phyloP scores from a whole-genome alignment of 2,888 invertebrate genomes.

The Busseola fusca region DNA sequence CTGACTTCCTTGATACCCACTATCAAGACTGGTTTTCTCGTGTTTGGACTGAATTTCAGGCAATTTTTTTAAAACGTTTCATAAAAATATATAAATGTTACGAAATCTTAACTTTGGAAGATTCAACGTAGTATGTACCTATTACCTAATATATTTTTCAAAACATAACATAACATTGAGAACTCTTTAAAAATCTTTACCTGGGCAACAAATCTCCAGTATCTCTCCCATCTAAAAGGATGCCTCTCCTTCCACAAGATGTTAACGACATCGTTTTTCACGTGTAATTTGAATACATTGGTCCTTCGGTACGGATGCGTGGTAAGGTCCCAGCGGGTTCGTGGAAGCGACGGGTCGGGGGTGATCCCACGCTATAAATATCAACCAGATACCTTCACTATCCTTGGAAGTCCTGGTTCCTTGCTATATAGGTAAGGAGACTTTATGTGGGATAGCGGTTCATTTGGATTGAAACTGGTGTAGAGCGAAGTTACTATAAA shows the following conservation, averaged over 20 bases:
- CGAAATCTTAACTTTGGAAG: background rate
- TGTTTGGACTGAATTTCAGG: too few relatives aligned
- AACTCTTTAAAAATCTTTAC: background rate
- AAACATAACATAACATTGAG: background rate
- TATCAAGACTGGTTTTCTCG: too few relatives aligned
- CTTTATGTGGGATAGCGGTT: background rate
- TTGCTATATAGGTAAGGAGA: slow-evolving; percentile 6
- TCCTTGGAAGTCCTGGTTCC: slow-evolving; percentile 29
- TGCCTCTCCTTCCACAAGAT: slow-evolving; percentile 19
- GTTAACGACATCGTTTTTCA: slow-evolving; percentile 54
- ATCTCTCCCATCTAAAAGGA: slow-evolving; percentile 42
- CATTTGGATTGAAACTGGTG: background rate
- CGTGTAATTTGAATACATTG: slow-evolving; percentile 55
- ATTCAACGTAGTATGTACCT: background rate
- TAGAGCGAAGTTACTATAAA: background rate
- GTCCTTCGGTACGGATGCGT: slow-evolving; percentile 50
- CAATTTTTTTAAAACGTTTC: background rate
- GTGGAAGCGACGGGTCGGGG: slow-evolving; percentile 56
- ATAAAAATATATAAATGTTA: background rate
- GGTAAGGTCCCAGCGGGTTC: slow-evolving; percentile 63
- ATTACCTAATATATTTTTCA: background rate
- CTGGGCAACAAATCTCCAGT: slow-evolving; percentile 25
- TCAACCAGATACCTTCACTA: slow-evolving; percentile 38
- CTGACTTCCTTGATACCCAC: too few relatives aligned
- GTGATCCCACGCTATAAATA: slow-evolving; percentile 65